Conservation (phyloP, 2,113 vertebrate genomes). For the Colossoma macropomum region DNA sequence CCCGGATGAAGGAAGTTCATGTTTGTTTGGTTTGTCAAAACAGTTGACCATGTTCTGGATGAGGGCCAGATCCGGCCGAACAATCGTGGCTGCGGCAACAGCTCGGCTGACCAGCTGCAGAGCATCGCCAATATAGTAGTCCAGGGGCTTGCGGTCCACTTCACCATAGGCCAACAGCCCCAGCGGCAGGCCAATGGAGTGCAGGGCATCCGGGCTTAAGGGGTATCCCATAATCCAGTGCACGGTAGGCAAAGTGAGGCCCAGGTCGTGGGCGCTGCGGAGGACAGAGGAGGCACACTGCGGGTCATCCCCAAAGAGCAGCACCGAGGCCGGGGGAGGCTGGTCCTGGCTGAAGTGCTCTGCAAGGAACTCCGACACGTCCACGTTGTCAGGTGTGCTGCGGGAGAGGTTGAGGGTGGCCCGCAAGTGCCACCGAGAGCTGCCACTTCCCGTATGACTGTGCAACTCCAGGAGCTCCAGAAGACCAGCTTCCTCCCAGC, state of each 20-base stretch:
- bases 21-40: constrained; percentile 67
- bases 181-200: constrained; percentile 83
- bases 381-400: constrained; percentile 57
- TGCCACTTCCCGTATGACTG: constrained; percentile 60
- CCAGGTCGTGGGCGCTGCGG: constrained; percentile 70
- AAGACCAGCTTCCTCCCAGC: constrained; percentile 77
- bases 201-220: constrained; percentile 79
- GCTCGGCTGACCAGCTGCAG: constrained; percentile 83
- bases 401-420: constrained; percentile 81
- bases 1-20: constrained; percentile 70
- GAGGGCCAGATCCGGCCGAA: constrained; percentile 74
- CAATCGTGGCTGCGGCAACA: constrained; percentile 68
- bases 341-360: constrained; percentile 67
- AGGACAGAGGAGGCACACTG: constrained; percentile 77
- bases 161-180: constrained; percentile 91
- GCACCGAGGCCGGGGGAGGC: constrained; percentile 70
- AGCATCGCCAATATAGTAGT: constrained; percentile 83
- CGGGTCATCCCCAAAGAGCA: constrained; percentile 85
- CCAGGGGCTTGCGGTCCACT: constrained; percentile 82
- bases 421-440: constrained; percentile 69
- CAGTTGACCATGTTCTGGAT: constrained; percentile 81
- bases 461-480: constrained; percentile 69
- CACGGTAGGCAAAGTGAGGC: constrained; percentile 76
- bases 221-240: constrained; percentile 93
- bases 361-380: constrained; percentile 70